Evolutionary conservation across 2,888 invertebrate species (phyloP).

Genomic region (Stenoptilia bipunctidactyla): DNA sequence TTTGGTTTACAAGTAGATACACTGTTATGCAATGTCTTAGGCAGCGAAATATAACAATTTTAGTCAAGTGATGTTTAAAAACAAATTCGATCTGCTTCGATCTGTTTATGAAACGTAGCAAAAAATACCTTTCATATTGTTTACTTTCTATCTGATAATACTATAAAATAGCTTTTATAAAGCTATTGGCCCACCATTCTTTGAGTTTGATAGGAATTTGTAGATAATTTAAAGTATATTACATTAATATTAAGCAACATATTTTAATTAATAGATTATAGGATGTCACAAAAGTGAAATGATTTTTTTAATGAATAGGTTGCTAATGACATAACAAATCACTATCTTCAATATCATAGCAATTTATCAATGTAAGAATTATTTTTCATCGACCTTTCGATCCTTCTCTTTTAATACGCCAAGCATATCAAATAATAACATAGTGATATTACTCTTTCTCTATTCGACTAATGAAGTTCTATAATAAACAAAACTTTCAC

Average conservation of each 20-base stretch:
- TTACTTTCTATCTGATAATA: constrained; percentile 62
- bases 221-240: too few species aligned
- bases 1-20: too few species aligned
- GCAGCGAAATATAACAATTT: too few species aligned
- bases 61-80: too few species aligned
- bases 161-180: neutral
- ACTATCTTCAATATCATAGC: too few species aligned
- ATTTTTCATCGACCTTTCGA: constrained; percentile 15
- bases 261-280: too few species aligned
- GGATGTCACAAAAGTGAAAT: too few species aligned
- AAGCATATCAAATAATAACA: constrained; percentile 14
- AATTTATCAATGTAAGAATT: constrained; percentile 1
- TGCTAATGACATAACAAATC: too few species aligned
- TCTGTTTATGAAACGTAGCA: neutral
- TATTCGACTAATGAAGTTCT: constrained; percentile 11
- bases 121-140: constrained; percentile 19
- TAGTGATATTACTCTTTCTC: constrained; percentile 15
- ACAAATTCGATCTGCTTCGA: constrained; percentile 1
- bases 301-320: too few species aligned
- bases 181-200: constrained; percentile 11
- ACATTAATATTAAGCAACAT: too few species aligned
- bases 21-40: too few species aligned
- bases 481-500: constrained; percentile 20
- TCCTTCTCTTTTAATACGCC: constrained; percentile 11
- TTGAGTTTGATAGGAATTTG: constrained; percentile 15